Evolutionary conservation across 1,140 invertebrate species (phyloP).

Genomic region (Drosophila arizonae): DNA sequence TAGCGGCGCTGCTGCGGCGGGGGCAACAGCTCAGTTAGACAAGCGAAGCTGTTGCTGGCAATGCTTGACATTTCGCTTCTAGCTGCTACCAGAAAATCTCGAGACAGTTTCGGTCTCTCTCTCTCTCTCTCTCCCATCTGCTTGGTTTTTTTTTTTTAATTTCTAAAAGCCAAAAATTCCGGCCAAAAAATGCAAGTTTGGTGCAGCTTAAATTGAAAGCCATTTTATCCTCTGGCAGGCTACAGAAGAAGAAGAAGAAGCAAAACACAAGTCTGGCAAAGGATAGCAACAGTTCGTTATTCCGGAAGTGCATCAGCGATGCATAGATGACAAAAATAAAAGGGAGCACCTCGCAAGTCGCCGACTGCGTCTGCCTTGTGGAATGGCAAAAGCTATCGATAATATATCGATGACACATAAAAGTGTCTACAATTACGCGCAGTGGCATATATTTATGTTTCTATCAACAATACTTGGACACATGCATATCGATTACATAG

Average conservation of each 20-base stretch:
- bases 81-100: slow-evolving; percentile 7
- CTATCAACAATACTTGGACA: too few species aligned
- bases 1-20: background rate
- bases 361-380: too few species aligned
- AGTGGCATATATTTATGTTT: too few species aligned
- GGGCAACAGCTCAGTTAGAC: background rate
- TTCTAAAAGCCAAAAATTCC: background rate
- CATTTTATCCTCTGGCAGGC: background rate
- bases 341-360: too few species aligned
- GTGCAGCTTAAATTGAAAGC: slow-evolving; percentile 11
- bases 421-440: background rate
- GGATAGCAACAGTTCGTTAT: background rate
- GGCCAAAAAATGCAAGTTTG: background rate
- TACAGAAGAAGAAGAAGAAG: background rate
- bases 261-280: background rate
- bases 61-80: slow-evolving; percentile 17
- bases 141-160: background rate
- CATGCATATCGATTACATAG: background rate
- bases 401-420: background rate
- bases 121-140: too few species aligned
- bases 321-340: background rate
- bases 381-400: background rate
- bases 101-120: slow-evolving; percentile 6
- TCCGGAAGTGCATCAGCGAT: background rate
- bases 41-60: slow-evolving; percentile 10